Base-by-base conservation (phyloP, 1,140 invertebrate species). In the Drosophila equinoxialis region DNA sequence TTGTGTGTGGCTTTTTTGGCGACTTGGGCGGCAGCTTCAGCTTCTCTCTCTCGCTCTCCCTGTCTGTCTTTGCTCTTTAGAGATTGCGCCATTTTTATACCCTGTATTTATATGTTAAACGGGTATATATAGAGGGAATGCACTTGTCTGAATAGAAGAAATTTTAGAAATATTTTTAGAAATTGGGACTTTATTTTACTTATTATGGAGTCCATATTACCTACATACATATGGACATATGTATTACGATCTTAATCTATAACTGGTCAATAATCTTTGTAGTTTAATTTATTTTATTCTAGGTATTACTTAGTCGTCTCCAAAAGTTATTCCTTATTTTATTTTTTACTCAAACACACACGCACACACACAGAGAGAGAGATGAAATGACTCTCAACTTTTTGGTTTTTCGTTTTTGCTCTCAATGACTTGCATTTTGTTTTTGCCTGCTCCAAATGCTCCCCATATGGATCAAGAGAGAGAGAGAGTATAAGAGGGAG, bases 361-460 rank as follows among this genome's bases (percentile, higher is more conserved):
- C 58, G 60, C 65, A 58, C 48, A 14, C 23, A 26, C 23, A 26
- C 0, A 26, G 2, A 26, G 0, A 26, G 6, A 30, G 59, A 61
- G 35, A 71, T 74, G 59, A 61, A 59, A 68, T 77, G 72, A 75
- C 69, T 87, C 82, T 86, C 59, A 45, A 77, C 42, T 80, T 87
- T 87, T 79, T 71, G 74, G 80, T 89, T 77, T 87, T 39, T 39
- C 10, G 35, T 39, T 39, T 87, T 83, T 77, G 78, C 84, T 89
- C 83, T 87, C 83, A 89, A 87, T 87, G 83, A 89, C 83, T 87
- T 87, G 83, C 84, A 87, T 64, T 89, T 89, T 77, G 84, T 68
- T 73, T 73, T 79, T 80, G 83, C 83, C 80, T 87, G 83, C 83
- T 68, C 61, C 68, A 51, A 61, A 33, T 79, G 79, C 68, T 77